Base-by-base conservation (phyloP, 2,113 vertebrate species). In the Ailuropoda melanoleuca region DNA sequence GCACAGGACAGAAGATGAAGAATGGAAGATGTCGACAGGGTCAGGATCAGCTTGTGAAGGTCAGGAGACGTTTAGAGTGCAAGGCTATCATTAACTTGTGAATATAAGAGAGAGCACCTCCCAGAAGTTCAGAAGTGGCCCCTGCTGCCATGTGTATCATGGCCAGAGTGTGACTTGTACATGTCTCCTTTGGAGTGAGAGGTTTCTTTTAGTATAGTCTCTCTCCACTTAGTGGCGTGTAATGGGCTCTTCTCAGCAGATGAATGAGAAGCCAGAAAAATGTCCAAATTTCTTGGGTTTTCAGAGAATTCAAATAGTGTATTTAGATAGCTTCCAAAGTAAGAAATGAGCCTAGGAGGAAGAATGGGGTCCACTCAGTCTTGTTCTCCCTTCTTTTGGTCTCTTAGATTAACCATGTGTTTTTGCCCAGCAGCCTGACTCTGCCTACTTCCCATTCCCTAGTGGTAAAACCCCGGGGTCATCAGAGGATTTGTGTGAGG, bases 261-360 rank as follows among this genome's bases (percentile, higher is more conserved):
- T 68, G 31, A 89, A 43, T 64, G 50, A 77, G 74, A 72, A 46
- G 23, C 26, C 75, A 77, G 70, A 68, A 90, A 88, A 77, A 60
- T 37, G 19, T 55, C 37, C 83, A 77, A 66, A 78, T 56, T 96
- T 10, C 46, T 80, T 94, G 62, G 13, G 26, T 83, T 91, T 95
- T 95, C 91, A 64, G 70, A 86, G 34, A 96, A 70, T 46, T 77
- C 39, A 58, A 19, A 21, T 8, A 37, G 31, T 72, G 11, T 77
- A 43, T 37, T 15, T 78, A 75, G 43, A 55, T 26, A 64, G 74
- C 31, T 85, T 97, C 75, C 37, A 93, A 43, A 96, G 56, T n/a
- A 90, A 82, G 86, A 72, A 84, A 60, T 84, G 68, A 93, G 23
- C n/a, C 66, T 48, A 72, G 58, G 68, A 93, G n/a, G 88, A 93